phyloP scores from a whole-genome alignment of 2,113 vertebrate genomes.

The Oreotragus oreotragus region DNA sequence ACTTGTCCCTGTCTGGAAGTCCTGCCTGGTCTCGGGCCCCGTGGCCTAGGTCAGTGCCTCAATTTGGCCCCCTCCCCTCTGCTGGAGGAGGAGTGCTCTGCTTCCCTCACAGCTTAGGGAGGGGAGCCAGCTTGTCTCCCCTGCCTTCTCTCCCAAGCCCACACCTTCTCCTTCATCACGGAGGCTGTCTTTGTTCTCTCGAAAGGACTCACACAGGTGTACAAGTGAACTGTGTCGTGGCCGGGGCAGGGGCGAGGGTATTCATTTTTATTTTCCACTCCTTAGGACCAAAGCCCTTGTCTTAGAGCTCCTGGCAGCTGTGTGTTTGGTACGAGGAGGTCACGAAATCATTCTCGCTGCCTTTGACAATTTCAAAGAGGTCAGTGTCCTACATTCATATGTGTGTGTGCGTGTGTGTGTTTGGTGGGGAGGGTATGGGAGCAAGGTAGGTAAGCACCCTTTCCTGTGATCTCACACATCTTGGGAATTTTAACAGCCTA shows the following conservation, averaged over 20 bases:
- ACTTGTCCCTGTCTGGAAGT: neutral
- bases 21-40: neutral
- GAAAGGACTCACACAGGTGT: neutral
- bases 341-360: conserved; percentile 98
- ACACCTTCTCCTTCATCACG: neutral
- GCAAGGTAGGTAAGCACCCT: neutral
- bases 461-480: neutral
- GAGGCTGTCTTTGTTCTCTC: neutral
- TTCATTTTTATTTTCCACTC: neutral
- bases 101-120: neutral
- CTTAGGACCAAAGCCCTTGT: conserved; percentile 96
- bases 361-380: conserved; percentile 99
- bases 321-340: conserved; percentile 95
- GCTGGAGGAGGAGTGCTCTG: neutral
- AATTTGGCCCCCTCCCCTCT: neutral
- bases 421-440: neutral
- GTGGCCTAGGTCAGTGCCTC: neutral
- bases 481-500: neutral
- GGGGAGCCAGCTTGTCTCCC: neutral
- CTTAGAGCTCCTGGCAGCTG: conserved; percentile 95
- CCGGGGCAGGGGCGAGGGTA: neutral
- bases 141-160: neutral
- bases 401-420: neutral
- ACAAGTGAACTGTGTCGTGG: neutral
- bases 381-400: conserved; percentile 60